Percentiles rank a stretch among this genome's conserved stretches.
These are phyloP conservation scores for Lepus europaeus DNA, from an alignment of 2,113 vertebrate species.

Conservation along the genomic window DNA sequence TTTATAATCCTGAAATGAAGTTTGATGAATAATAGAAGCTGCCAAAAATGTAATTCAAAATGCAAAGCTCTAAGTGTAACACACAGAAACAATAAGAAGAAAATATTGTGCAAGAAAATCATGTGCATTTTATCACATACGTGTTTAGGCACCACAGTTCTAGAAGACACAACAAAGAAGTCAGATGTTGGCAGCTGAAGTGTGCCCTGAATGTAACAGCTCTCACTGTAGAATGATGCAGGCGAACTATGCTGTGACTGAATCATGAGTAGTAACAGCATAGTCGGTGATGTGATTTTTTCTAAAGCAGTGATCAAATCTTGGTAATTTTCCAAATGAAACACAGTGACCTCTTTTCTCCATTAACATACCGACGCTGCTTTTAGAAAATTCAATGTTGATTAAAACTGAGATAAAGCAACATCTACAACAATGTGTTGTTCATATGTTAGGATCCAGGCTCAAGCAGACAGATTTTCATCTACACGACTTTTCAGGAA, in stretches of 20 bases:
- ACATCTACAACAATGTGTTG: not conserved
- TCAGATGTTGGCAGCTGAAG: not conserved
- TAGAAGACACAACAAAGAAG: not conserved
- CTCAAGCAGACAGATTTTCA: not conserved
- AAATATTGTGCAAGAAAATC: not conserved
- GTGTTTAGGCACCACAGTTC: not conserved
- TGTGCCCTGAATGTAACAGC: not conserved
- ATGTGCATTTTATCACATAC: not conserved
- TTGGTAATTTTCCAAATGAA: not conserved
- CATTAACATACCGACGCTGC: not conserved
- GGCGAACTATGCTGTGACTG: not conserved
- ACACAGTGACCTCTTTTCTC: not conserved
- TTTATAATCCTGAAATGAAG: not conserved
- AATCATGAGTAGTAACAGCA: not conserved
- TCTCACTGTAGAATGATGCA: not conserved
- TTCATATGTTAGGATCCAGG: not conserved
- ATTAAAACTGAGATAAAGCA: not conserved
- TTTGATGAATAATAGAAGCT: not conserved
- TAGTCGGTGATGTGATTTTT: not conserved
- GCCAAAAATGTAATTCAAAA: not conserved
- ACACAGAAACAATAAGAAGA: not conserved
- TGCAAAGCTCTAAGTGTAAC: not conserved
- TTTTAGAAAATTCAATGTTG: not conserved
- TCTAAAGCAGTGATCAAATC: not conserved
- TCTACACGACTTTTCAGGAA: not conserved